Conservation (phyloP, 2,888 invertebrate species). For the Sturmia bella region DNA sequence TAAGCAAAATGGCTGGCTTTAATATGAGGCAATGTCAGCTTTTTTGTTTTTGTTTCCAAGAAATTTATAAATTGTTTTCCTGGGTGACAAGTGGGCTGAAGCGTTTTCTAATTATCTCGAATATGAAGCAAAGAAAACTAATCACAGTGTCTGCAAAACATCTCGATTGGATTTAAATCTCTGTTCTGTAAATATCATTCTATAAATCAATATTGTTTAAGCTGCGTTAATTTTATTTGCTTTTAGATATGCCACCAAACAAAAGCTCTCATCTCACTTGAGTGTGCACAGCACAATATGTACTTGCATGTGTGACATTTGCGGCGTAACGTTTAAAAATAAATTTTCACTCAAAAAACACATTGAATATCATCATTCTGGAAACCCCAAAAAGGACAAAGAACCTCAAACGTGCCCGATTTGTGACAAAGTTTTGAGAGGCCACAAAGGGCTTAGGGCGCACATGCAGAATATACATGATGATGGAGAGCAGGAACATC, state of each 20-base stretch:
- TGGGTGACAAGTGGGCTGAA: too few relatives aligned
- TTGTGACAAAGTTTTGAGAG: conserved; percentile 78
- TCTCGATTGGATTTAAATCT: conserved; percentile 73
- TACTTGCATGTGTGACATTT: conserved; percentile 77
- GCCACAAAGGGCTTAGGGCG: conserved; percentile 76
- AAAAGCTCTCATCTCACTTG: conserved; percentile 57
- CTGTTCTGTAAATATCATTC: conserved; percentile 53
- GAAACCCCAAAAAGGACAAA: conserved; percentile 72
- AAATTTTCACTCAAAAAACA: conserved; percentile 77
- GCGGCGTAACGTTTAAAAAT: conserved; percentile 75
- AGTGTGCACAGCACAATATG: conserved; percentile 74
- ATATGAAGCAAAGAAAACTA: background rate
- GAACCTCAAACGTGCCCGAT: conserved; percentile 78
- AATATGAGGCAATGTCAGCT: too few relatives aligned
- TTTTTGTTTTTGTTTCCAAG: too few relatives aligned
- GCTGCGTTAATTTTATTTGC: conserved; percentile 53
- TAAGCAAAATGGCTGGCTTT: too few relatives aligned
- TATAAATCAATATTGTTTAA: conserved; percentile 48
- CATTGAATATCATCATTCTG: conserved; percentile 78
- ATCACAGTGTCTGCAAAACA: conserved; percentile 50
- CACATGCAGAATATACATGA: conserved; percentile 78
- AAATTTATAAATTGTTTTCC: too few relatives aligned
- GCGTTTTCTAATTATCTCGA: background rate
- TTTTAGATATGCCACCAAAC: conserved; percentile 66
- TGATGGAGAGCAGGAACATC: conserved; percentile 75